Conservation (phyloP, 2,797 vertebrate species). For the Scleropages formosus region DNA sequence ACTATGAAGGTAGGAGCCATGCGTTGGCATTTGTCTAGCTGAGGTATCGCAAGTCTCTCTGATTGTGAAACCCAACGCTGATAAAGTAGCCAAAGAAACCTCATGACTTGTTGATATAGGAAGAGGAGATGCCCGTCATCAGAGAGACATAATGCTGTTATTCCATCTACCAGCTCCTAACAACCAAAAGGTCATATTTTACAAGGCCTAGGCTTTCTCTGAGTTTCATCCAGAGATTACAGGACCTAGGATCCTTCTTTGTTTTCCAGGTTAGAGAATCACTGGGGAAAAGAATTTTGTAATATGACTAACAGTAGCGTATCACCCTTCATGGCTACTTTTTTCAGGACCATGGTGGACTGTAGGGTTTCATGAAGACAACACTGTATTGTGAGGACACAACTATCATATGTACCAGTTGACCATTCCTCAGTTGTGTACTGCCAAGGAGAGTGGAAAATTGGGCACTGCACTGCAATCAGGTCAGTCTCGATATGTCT, state of each 20-base stretch:
- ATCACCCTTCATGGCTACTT: neutral
- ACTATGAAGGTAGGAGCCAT: neutral
- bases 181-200: constrained; percentile 42
- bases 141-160: constrained; percentile 50
- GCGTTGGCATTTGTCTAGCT: neutral
- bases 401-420: no score
- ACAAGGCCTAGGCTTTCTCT: constrained; percentile 42
- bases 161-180: constrained; percentile 40
- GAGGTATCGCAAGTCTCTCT: neutral
- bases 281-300: neutral
- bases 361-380: neutral
- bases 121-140: constrained; percentile 41
- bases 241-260: neutral
- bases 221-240: neutral
- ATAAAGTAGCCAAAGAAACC: neutral
- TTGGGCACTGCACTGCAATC: neutral
- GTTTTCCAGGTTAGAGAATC: neutral
- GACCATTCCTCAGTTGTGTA: no score
- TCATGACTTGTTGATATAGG: neutral
- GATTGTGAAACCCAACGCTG: neutral
- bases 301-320: neutral
- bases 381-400: neutral
- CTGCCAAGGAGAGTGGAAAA: no score
- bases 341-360: neutral
- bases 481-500: neutral